These are phyloP conservation scores for Hylia prasina DNA, from an alignment of 2,113 vertebrate species.

Conservation along the genomic window DNA sequence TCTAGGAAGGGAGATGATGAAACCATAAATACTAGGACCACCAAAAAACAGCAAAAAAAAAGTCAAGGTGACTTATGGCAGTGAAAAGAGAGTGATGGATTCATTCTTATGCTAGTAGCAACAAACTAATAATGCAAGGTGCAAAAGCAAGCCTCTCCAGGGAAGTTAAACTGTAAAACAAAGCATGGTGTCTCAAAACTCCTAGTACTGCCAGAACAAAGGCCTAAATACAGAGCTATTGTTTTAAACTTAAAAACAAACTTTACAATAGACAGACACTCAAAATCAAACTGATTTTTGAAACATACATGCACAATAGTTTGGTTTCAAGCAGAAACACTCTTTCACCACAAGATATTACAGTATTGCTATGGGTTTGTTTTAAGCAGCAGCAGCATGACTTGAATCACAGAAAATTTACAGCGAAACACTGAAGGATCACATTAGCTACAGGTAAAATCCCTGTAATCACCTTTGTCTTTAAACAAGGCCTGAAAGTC, in stretches of 20 bases:
- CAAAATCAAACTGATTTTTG: background rate
- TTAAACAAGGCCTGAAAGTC: background rate
- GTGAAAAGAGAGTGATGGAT: background rate
- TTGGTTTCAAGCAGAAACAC: background rate
- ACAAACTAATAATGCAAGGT: background rate
- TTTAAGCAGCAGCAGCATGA: background rate
- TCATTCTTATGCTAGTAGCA: background rate
- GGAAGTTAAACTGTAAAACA: background rate
- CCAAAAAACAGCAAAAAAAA: background rate
- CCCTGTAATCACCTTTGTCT: background rate
- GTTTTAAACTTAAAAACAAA: background rate
- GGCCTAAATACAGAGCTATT: background rate
- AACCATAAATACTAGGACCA: background rate
- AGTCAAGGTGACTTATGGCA: background rate
- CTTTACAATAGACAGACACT: background rate
- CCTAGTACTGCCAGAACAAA: background rate
- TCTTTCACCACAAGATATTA: background rate
- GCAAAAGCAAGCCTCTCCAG: background rate
- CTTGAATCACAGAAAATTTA: background rate
- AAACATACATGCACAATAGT: background rate
- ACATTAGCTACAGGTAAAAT: background rate
- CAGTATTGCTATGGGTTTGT: background rate
- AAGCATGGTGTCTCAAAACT: background rate
- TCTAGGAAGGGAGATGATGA: background rate
- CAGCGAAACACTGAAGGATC: background rate